Evolutionary conservation across 2,888 invertebrate genomes (phyloP).

Genomic region (Ptilodon capucinus): DNA sequence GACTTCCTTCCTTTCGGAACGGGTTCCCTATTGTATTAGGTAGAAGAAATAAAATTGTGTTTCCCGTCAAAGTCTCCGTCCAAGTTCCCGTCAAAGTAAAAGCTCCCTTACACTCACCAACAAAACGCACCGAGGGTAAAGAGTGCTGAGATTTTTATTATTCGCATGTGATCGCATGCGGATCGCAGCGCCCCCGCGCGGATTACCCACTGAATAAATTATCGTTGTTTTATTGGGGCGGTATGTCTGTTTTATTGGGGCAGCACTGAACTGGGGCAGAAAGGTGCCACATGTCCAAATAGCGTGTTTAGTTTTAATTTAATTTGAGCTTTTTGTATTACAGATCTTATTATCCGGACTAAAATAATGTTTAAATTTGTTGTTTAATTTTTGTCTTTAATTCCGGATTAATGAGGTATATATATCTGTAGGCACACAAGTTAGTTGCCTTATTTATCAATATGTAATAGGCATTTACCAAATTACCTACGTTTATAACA

Average conservation of each 20-base stretch:
- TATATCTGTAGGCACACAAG: no score
- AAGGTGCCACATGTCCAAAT: constrained; percentile 30
- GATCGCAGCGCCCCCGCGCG: constrained; percentile 41
- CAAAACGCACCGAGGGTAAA: constrained; percentile 25
- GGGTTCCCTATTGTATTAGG: no score
- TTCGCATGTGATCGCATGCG: constrained; percentile 52
- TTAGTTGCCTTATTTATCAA: no score
- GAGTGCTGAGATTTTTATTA: constrained; percentile 69
- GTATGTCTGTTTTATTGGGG: constrained; percentile 11
- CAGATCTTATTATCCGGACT: constrained; percentile 21
- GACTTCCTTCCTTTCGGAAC: no score
- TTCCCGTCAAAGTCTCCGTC: no score
- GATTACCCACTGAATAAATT: constrained; percentile 69
- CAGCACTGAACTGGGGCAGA: constrained; percentile 7
- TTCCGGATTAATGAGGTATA: no score
- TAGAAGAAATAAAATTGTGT: no score
- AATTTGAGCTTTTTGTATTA: constrained; percentile 21
- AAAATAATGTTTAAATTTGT: not conserved
- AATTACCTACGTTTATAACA: not conserved
- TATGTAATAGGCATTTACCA: no score
- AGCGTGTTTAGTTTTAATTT: constrained; percentile 37
- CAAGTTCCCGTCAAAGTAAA: no score
- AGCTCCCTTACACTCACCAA: constrained; percentile 15
- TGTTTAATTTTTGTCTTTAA: not conserved
- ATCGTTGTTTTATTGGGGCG: constrained; percentile 53